These are phyloP conservation scores for Polylopha cassiicola DNA, from an alignment of 2,888 invertebrate species.

Conservation along the genomic window DNA sequence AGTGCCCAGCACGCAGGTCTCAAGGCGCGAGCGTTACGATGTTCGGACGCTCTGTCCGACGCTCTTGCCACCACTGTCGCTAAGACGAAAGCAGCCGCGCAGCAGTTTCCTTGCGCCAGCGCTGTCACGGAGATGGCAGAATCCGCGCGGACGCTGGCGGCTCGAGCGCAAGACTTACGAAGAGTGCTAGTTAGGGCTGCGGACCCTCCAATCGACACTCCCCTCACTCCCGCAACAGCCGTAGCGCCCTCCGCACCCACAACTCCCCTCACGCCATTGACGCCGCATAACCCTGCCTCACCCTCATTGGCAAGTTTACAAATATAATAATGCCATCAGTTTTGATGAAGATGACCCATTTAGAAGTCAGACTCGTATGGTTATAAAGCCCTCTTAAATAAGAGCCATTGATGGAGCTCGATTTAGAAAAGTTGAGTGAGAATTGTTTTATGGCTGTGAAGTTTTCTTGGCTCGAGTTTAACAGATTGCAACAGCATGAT, in stretches of 20 bases:
- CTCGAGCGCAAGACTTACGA: conserved; percentile 88
- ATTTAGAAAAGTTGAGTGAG: neutral
- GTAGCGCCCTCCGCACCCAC: conserved; percentile 52
- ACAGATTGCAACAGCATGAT: too few species aligned
- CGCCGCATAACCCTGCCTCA: conserved; percentile 43
- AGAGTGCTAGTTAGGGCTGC: conserved; percentile 84
- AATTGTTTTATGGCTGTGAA: too few species aligned
- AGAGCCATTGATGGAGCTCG: conserved; percentile 1
- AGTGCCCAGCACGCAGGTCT: conserved; percentile 87
- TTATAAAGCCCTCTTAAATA: too few species aligned
- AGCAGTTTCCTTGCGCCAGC: conserved; percentile 92
- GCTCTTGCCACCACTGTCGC: conserved; percentile 88
- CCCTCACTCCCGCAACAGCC: conserved; percentile 50
- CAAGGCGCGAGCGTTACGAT: conserved; percentile 83
- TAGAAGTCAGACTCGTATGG: too few species aligned
- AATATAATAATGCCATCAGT: conserved; percentile 37
- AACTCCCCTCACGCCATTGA: conserved; percentile 58
- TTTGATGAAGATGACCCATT: neutral
- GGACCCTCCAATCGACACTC: conserved; percentile 54
- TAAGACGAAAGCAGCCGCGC: conserved; percentile 93
- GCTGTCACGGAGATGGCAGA: conserved; percentile 97
- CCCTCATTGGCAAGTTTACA: conserved; percentile 57
- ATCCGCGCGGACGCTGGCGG: conserved; percentile 90
- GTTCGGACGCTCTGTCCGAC: conserved; percentile 88
- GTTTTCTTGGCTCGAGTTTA: too few species aligned